Conservation (phyloP, 1,140 invertebrate genomes). For the Drosophila arizonae region DNA sequence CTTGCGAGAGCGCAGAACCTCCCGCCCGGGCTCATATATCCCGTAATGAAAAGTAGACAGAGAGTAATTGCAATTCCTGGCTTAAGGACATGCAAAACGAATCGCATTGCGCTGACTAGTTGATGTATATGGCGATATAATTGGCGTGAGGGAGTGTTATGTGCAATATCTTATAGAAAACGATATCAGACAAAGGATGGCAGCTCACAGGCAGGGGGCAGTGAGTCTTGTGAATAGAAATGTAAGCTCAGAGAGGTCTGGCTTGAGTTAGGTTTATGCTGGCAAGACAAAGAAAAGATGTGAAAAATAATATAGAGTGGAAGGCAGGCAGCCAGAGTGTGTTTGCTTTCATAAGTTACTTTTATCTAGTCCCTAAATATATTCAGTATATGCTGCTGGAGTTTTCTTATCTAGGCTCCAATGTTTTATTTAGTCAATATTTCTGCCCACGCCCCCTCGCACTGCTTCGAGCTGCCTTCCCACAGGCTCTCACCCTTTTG, state of each 20-base stretch:
- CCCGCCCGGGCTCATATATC: slow-evolving; percentile 13
- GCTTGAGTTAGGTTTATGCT: background rate
- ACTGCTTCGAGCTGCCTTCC: background rate
- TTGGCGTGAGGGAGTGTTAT: background rate
- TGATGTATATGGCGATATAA: slow-evolving; percentile 1
- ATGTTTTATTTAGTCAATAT: background rate
- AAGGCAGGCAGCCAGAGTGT: background rate
- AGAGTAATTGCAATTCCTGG: slow-evolving; percentile 52
- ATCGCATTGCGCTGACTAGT: slow-evolving; percentile 31
- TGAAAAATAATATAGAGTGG: too few species aligned
- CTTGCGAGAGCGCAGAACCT: background rate
- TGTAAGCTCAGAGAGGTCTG: background rate
- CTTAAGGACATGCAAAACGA: slow-evolving; percentile 34
- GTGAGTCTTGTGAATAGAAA: background rate
- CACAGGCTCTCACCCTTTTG: background rate
- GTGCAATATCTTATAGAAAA: background rate
- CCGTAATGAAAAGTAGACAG: slow-evolving; percentile 50
- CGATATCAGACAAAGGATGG: background rate
- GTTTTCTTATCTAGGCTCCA: too few species aligned
- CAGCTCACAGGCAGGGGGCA: background rate
- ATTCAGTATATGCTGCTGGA: background rate
- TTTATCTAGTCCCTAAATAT: background rate
- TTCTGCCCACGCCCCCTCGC: background rate
- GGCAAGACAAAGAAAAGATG: background rate
- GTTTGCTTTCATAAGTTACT: background rate